Conservation (phyloP, 2,888 invertebrate species). For the Caenorhabditis parvicauda region DNA sequence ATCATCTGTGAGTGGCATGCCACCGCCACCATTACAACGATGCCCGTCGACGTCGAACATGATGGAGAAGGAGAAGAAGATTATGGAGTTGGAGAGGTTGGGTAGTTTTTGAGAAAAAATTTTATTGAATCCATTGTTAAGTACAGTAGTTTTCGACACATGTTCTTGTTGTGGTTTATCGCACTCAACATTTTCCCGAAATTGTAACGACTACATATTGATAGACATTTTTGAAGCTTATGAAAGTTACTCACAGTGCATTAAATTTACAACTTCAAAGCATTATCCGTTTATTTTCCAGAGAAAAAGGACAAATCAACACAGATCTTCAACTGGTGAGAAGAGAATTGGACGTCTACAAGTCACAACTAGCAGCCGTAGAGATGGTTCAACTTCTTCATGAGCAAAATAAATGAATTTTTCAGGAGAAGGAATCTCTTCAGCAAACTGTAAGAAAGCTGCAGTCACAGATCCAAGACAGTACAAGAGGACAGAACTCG, state of each 20-base stretch:
- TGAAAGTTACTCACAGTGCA: too few species aligned
- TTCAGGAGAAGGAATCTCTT: constrained; percentile 47
- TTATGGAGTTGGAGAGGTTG: constrained; percentile 43
- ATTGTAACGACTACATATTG: too few species aligned
- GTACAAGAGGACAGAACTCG: constrained; percentile 19
- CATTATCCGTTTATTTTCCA: constrained; percentile 1
- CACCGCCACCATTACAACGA: constrained; percentile 15
- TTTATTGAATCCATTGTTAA: too few species aligned
- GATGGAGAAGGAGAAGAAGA: constrained; percentile 47
- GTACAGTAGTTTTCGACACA: too few species aligned
- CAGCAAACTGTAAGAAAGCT: constrained; percentile 32
- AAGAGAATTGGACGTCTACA: constrained; percentile 57
- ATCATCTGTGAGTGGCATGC: constrained; percentile 12
- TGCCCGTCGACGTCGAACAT: constrained; percentile 40
- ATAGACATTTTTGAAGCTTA: too few species aligned
- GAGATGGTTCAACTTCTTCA: constrained; percentile 34
- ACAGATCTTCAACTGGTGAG: constrained; percentile 49
- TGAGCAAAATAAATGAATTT: neutral
- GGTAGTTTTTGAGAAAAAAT: neutral
- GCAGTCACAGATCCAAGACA: constrained; percentile 34
- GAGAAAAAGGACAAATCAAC: constrained; percentile 31
- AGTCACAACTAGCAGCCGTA: constrained; percentile 45
- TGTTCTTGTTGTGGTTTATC: too few species aligned
- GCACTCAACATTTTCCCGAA: too few species aligned
- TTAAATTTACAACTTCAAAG: too few species aligned